Evolutionary conservation across 1,140 invertebrate genomes (phyloP).

Genomic region (Megalopta genalis): DNA sequence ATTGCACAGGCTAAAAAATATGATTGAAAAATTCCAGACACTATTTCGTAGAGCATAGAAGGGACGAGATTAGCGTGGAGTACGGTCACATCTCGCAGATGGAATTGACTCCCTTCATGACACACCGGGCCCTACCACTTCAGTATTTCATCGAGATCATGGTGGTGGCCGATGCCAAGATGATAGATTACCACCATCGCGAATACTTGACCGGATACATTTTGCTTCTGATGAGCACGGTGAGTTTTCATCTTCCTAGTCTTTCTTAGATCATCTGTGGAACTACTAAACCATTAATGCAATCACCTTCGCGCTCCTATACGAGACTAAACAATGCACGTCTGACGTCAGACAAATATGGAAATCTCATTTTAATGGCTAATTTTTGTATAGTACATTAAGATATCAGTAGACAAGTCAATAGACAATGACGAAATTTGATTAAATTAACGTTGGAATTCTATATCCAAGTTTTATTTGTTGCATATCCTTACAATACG

Average conservation of each 20-base stretch:
- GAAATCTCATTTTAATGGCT: too few relatives aligned
- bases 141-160: slow-evolving; percentile 89
- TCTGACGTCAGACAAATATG: too few relatives aligned
- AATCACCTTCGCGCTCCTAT: too few relatives aligned
- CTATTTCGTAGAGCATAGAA: slow-evolving; percentile 47
- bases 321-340: too few relatives aligned
- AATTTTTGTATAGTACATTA: too few relatives aligned
- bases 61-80: slow-evolving; percentile 46
- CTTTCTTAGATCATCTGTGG: background rate
- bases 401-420: too few relatives aligned
- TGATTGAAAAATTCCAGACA: slow-evolving; percentile 48
- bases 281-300: too few relatives aligned
- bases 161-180: slow-evolving; percentile 89
- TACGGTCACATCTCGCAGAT: slow-evolving; percentile 54
- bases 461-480: too few relatives aligned
- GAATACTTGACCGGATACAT: slow-evolving; percentile 85
- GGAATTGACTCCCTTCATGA: slow-evolving; percentile 61
- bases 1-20: background rate
- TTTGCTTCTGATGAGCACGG: slow-evolving; percentile 90
- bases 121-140: slow-evolving; percentile 76
- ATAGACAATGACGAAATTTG: too few relatives aligned
- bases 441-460: too few relatives aligned
- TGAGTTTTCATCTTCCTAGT: slow-evolving; percentile 69
- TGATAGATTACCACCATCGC: slow-evolving; percentile 87
- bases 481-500: too few relatives aligned